These are phyloP conservation scores for Camponotus pennsylvanicus DNA, from an alignment of 1,140 invertebrate species.

Conservation along the genomic window DNA sequence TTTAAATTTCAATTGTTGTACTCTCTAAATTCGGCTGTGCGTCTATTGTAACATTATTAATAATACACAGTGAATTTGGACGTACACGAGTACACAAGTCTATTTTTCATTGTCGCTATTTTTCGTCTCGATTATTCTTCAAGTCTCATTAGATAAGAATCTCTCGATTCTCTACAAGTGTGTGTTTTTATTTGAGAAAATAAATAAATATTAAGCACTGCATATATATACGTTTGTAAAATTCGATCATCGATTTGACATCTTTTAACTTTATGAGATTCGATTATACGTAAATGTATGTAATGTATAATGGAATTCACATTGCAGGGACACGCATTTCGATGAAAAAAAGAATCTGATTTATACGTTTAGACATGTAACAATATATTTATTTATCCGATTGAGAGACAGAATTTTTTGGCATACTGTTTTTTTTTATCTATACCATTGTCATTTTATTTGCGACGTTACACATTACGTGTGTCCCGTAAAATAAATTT, in stretches of 20 bases:
- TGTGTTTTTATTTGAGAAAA: not conserved
- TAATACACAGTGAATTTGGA: constrained; percentile 78
- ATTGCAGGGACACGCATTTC: not conserved
- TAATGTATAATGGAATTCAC: constrained; percentile 27
- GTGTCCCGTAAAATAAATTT: constrained; percentile 37
- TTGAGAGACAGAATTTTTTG: not conserved
- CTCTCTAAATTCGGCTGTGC: constrained; percentile 49
- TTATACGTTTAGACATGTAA: not conserved
- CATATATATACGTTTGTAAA: not conserved
- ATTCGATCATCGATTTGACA: not conserved
- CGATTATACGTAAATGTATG: constrained; percentile 19
- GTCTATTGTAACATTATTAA: constrained; percentile 68
- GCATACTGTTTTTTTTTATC: not conserved
- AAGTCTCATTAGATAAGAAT: not conserved
- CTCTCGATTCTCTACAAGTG: not conserved
- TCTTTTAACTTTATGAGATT: constrained; percentile 6
- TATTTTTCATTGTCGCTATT: not conserved
- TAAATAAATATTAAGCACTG: not conserved
- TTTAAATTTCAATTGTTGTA: constrained; percentile 35
- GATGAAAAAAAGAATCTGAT: constrained; percentile 6
- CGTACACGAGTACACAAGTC: constrained; percentile 63
- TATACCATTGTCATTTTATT: not conserved
- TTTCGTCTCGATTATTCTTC: not conserved
- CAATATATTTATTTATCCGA: not conserved
- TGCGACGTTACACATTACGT: constrained; percentile 30